These are phyloP conservation scores for Agriotes lineatus DNA, from an alignment of 2,888 invertebrate species.

Conservation along the genomic window DNA sequence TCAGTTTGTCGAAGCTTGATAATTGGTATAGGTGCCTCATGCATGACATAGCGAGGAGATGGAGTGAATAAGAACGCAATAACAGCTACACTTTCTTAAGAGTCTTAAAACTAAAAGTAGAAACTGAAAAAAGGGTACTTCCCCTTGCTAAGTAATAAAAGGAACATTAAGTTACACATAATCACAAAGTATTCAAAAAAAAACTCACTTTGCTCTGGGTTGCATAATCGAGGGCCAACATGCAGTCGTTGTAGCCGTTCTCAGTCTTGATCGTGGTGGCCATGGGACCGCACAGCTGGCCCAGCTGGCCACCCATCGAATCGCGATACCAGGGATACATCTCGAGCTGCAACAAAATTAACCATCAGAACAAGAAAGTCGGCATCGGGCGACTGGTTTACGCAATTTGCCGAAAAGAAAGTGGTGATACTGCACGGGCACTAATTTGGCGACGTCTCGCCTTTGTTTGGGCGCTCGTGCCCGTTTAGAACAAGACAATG, in stretches of 20 bases:
- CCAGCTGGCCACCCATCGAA: conserved; percentile 70
- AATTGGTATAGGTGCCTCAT: too few relatives aligned
- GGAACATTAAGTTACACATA: too few relatives aligned
- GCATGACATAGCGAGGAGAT: too few relatives aligned
- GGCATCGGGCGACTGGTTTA: neutral
- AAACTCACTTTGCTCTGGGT: conserved; percentile 74
- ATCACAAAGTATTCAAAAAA: neutral
- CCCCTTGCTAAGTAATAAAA: too few relatives aligned
- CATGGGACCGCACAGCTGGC: conserved; percentile 71
- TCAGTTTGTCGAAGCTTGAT: too few relatives aligned
- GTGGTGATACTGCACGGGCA: neutral
- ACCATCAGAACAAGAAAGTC: neutral
- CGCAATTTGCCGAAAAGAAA: neutral
- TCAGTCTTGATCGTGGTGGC: conserved; percentile 75
- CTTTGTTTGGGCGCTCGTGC: neutral
- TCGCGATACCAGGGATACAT: conserved; percentile 78
- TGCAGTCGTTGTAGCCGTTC: conserved; percentile 78
- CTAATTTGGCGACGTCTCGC: neutral
- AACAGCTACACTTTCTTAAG: too few relatives aligned
- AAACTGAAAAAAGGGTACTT: too few relatives aligned
- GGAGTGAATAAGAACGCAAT: too few relatives aligned
- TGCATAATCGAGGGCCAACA: conserved; percentile 77
- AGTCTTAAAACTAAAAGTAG: too few relatives aligned
- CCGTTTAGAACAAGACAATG: conserved; percentile 6
- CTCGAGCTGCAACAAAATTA: conserved; percentile 54